Base-by-base conservation (phyloP, 2,113 vertebrate genomes). In the Meriones unguiculatus region DNA sequence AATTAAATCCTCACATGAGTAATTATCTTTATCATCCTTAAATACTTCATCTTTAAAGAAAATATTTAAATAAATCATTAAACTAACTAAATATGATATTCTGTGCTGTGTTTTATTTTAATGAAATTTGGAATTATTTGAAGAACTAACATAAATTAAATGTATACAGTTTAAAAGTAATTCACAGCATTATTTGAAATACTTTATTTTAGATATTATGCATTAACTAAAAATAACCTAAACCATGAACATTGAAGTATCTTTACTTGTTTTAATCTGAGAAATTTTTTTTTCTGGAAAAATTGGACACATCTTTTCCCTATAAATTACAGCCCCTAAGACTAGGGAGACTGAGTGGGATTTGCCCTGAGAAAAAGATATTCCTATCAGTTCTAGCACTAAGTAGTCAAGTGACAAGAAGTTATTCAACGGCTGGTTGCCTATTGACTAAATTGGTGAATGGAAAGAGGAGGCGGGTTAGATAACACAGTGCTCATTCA, bases 1-100 rank as follows among this genome's bases (percentile, higher is more conserved):
- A 96, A 75, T 95, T 62, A 77, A 54, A 87, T 95, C 52, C 67
- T 82, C 88, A 90, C 25, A 46, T 92, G 82, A 91, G 24, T 95
- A 96, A 97, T 96, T 91, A 94, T 95, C 91, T 94, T 96, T 96
- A 94, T 96, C 95, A 57, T 76, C 92, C 76, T 91, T 92, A 96
- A 96, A 95, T 96, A 96, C 30, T 96, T 97, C 87, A 87, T 95
- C 64, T 93, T 94, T 88, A 94, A 96, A 94, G 91, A 96, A 87
- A 95, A 85, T 97, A 73, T 96, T 97, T 91, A 95, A 96, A 92
- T 91, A 93, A 94, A 91, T 25, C 90, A 84, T 88, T 93, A 78
- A 38, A 85, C 86, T 89, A 57, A 38, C 93, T 92, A 91, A 94
- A 80, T 95, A 78, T 70, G 46, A 65, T 80, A 81, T 35, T 82